Conservation (phyloP, 2,888 invertebrate species). For the Clostera curtula region DNA sequence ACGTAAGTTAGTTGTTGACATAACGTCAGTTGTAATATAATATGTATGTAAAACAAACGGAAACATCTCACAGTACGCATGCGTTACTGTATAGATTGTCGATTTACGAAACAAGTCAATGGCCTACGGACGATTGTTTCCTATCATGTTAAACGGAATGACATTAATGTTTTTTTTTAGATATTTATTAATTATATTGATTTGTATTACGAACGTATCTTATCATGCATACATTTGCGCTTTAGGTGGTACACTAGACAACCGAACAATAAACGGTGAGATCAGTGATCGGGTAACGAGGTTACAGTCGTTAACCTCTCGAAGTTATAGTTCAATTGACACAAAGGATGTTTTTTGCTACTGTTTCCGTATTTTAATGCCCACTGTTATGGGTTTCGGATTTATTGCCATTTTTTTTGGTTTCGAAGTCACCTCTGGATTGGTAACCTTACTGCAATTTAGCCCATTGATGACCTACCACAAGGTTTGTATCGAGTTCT, state of each 20-base stretch:
- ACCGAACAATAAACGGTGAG: constrained; percentile 6
- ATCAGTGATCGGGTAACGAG: constrained; percentile 11
- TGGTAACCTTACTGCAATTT: too few species aligned
- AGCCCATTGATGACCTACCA: too few species aligned
- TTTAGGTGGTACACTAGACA: constrained; percentile 3
- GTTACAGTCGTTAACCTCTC: constrained; percentile 13
- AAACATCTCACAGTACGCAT: constrained; percentile 15
- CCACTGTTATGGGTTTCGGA: too few species aligned
- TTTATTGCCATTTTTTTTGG: too few species aligned
- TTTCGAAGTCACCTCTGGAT: too few species aligned
- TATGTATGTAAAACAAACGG: constrained; percentile 7
- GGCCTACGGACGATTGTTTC: constrained; percentile 12
- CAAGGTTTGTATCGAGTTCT: too few species aligned
- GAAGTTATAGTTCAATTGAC: constrained; percentile 8
- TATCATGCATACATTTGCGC: constrained; percentile 2
- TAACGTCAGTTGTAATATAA: too few species aligned
- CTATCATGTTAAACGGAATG: constrained; percentile 12
- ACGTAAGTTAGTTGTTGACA: too few species aligned
- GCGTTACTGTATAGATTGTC: constrained; percentile 20
- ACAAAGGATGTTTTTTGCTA: too few species aligned
- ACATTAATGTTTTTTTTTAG: constrained; percentile 2
- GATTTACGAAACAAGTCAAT: constrained; percentile 21
- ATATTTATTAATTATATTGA: constrained; percentile 1
- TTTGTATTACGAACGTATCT: constrained; percentile 5
- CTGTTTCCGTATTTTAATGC: too few species aligned